phyloP scores from a whole-genome alignment of 2,113 vertebrate species.

The Cephalophus harveyi region DNA sequence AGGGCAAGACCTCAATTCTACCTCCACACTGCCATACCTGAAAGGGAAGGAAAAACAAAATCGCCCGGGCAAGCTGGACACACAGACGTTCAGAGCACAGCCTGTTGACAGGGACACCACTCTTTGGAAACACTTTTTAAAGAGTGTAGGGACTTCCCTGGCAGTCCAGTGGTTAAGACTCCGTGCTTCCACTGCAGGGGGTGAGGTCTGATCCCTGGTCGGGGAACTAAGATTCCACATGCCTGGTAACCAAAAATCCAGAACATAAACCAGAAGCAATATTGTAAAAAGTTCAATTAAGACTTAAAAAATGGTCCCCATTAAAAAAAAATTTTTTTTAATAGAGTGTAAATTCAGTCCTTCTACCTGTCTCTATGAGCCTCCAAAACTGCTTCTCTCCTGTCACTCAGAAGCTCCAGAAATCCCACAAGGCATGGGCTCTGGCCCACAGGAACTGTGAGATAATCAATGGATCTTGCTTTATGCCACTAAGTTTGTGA shows the following conservation, averaged over 20 bases:
- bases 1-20: conserved; percentile 85
- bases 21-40: conserved; percentile 89
- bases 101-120: not conserved
- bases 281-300: not conserved
- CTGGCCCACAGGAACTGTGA: not conserved
- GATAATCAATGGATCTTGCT: not conserved
- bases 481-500: not conserved
- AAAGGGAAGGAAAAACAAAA: not conserved
- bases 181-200: fast-evolving
- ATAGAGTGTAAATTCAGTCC: not conserved
- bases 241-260: not conserved
- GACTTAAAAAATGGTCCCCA: not conserved
- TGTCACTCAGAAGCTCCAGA: not conserved
- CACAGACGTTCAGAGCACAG: not conserved
- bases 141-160: not conserved
- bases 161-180: not conserved
- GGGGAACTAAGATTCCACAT: not conserved
- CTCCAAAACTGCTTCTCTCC: not conserved
- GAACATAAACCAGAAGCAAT: not conserved
- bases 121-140: not conserved
- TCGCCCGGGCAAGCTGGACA: not conserved
- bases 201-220: not conserved
- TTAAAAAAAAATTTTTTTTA: not conserved
- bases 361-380: not conserved
- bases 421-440: not conserved